phyloP scores from a whole-genome alignment of 2,888 invertebrate genomes.

The Clanis bilineata region DNA sequence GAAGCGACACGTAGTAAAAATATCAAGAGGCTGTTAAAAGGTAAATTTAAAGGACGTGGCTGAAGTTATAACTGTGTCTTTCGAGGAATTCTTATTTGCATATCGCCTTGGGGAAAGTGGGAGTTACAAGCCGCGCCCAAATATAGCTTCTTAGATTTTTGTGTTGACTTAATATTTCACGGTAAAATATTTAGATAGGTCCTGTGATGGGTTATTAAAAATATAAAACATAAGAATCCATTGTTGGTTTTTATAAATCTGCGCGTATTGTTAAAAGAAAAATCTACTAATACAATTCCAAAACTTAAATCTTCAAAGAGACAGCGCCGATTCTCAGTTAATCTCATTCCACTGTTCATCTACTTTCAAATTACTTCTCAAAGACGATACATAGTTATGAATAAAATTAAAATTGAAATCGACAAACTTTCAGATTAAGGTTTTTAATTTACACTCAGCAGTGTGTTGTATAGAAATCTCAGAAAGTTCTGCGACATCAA shows the following conservation, averaged over 20 bases:
- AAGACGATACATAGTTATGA: conserved; percentile 3
- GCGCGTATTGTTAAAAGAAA: neutral
- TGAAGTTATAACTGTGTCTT: conserved; percentile 62
- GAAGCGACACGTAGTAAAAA: conserved; percentile 69
- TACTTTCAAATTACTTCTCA: neutral
- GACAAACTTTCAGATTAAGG: conserved; percentile 5
- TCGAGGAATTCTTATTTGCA: conserved; percentile 52
- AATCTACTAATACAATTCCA: neutral
- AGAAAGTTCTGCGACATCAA: conserved; percentile 15
- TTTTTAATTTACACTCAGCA: conserved; percentile 5
- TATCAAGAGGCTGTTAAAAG: conserved; percentile 71
- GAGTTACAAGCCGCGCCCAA: conserved; percentile 25
- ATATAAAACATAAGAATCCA: neutral
- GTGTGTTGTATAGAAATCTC: conserved; percentile 15
- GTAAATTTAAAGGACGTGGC: conserved; percentile 72
- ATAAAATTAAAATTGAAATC: neutral
- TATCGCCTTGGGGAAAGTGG: conserved; percentile 41
- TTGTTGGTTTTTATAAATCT: neutral
- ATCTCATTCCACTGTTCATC: neutral
- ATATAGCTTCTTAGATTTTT: conserved; percentile 22
- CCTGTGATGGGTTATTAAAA: too few species aligned
- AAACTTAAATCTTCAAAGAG: neutral
- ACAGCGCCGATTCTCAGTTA: neutral
- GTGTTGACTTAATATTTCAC: conserved; percentile 19
- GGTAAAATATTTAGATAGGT: conserved; percentile 6